Conservation (phyloP, 2,888 invertebrate genomes). For the Cantharis rustica region DNA sequence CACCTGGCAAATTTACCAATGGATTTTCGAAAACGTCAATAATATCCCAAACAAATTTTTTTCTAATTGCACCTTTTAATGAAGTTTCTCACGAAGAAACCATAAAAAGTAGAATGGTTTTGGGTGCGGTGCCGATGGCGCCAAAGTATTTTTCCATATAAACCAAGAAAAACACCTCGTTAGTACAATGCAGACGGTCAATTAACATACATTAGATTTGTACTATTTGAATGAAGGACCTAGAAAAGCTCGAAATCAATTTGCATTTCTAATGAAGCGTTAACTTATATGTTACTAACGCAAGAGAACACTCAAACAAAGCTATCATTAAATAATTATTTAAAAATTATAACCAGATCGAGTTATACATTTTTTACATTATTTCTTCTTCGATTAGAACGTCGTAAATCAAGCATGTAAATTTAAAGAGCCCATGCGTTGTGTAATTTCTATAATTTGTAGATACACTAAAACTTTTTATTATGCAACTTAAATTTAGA, state of each 20-base stretch:
- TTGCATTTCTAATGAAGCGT: conserved; percentile 22
- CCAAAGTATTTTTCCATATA: conserved; percentile 23
- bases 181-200: conserved; percentile 37
- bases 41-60: neutral
- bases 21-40: neutral
- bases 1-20: neutral
- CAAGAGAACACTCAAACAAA: conserved; percentile 1
- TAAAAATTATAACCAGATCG: neutral
- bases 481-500: neutral
- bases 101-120: conserved; percentile 18
- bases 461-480: neutral
- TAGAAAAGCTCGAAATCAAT: conserved; percentile 13
- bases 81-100: neutral
- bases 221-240: conserved; percentile 12
- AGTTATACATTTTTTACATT: neutral
- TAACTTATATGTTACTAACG: conserved; percentile 10
- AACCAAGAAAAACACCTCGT: conserved; percentile 36
- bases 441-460: neutral
- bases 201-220: conserved; percentile 37
- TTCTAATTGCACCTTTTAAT: neutral
- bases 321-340: conserved; percentile 7
- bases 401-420: neutral
- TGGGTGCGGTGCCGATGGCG: conserved; percentile 19
- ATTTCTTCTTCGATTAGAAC: neutral
- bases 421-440: neutral